Conservation (phyloP, 1,140 invertebrate species). For the Drosophila orena region DNA sequence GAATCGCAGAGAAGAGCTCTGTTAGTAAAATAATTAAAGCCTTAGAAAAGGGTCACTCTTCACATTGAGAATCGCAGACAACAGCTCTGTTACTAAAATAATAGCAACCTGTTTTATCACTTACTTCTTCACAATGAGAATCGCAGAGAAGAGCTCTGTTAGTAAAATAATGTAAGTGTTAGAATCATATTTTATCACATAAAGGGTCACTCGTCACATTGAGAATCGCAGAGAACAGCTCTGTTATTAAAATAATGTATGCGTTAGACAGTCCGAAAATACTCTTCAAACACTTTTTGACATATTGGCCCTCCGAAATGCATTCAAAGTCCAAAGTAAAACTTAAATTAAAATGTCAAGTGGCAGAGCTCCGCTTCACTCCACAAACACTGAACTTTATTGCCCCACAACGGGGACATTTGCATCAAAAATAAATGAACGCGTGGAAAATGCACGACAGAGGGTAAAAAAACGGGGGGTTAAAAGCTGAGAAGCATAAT, state of each 20-base stretch:
- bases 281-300: not conserved
- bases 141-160: too few species aligned
- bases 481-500: constrained; percentile 35
- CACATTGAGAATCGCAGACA: too few species aligned
- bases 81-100: too few species aligned
- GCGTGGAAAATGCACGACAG: constrained; percentile 32
- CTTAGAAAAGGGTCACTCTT: too few species aligned
- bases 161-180: too few species aligned
- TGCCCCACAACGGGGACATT: constrained; percentile 45
- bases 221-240: too few species aligned
- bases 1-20: too few species aligned
- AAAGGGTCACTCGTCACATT: too few species aligned
- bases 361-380: constrained; percentile 16
- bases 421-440: constrained; percentile 48
- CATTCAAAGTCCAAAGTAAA: constrained; percentile 10
- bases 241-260: not conserved
- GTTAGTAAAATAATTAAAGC: too few species aligned
- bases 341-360: constrained; percentile 50
- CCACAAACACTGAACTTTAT: constrained; percentile 26
- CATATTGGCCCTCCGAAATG: constrained; percentile 10
- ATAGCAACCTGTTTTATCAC: too few species aligned
- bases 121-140: too few species aligned
- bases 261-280: not conserved
- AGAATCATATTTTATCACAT: too few species aligned
- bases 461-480: constrained; percentile 7